These are phyloP conservation scores for Andrena marginata DNA, from an alignment of 2,888 invertebrate species.

Conservation along the genomic window DNA sequence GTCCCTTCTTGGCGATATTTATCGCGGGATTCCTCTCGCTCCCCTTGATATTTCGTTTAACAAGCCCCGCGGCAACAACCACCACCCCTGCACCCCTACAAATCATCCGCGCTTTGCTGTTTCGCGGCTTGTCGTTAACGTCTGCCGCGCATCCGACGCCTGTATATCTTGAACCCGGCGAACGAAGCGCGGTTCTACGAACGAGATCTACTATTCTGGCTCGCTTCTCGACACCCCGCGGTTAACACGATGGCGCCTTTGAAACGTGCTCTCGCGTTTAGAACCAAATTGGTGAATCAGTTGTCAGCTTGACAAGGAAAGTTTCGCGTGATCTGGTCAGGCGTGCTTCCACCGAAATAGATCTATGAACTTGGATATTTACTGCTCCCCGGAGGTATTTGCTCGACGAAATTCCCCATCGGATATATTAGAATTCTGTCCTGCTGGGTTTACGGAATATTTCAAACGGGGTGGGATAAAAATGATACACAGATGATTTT, in stretches of 20 bases:
- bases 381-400: background rate
- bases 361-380: background rate
- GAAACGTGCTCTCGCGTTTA: background rate
- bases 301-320: background rate
- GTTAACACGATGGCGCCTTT: background rate
- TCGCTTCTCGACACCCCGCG: background rate
- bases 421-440: background rate
- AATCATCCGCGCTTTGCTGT: conserved; percentile 38
- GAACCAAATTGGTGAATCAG: conserved; percentile 14
- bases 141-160: background rate
- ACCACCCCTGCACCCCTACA: conserved; percentile 26
- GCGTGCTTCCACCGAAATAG: background rate
- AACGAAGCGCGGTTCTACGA: conserved; percentile 21
- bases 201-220: conserved; percentile 11
- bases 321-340: background rate
- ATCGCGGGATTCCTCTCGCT: conserved; percentile 48
- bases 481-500: background rate
- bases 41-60: conserved; percentile 42
- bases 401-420: background rate
- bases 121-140: conserved; percentile 40
- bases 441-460: background rate
- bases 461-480: background rate
- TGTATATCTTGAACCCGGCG: conserved; percentile 11
- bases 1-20: conserved; percentile 48
- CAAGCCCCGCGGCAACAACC: conserved; percentile 6